Evolutionary conservation across 2,888 invertebrate genomes (phyloP), one percentile per base, ranked within the genome.

Genomic region (Mesochorus sp.): DNA sequence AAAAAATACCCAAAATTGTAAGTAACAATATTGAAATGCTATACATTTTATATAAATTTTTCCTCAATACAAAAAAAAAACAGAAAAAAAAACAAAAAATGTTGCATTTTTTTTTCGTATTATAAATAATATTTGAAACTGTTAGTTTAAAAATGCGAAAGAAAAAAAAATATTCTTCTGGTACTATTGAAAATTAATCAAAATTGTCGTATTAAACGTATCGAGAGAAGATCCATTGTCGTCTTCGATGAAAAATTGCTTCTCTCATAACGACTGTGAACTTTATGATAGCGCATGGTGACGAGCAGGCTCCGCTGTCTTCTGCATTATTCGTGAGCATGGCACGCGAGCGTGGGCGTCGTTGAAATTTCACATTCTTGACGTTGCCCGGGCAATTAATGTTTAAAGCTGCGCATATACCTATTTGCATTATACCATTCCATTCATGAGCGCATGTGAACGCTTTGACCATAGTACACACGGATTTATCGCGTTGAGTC

Each of bases 401-500:
- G 61, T 44, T 53, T n/a, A 44, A 55, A 53, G n/a, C 12, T 31
- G 19, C 53, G 8, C 19, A 28, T 17, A 17, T 39, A 72, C 21
- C 53, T 12, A 42, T 39, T 19, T 24, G 2, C 24, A 62, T 31
- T 21, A 37, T 34, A 12, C 31, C 53, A 61, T 42, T 66, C 62
- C 57, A 74, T 78, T 57, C 55, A 74, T 57, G 31, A 10, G 24
- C 19, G 31, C 37, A 8, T 4, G 37, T 37, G 8, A 42, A 57
- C 14, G 17, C 31, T 55, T 47, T 44, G 67, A 57, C 31, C 61
- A 24, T 24, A 24, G 44, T 57, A 34, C 57, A 59, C 53, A 62
- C 64, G 37, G 64, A 80, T 80, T 80, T 74, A 80, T 80, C 67
- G 71, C 68, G 62, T 68, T 71, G 68, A 61, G 53, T 14, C 67